Conservation (phyloP, 2,113 vertebrate genomes). For the Toxostoma redivivum region DNA sequence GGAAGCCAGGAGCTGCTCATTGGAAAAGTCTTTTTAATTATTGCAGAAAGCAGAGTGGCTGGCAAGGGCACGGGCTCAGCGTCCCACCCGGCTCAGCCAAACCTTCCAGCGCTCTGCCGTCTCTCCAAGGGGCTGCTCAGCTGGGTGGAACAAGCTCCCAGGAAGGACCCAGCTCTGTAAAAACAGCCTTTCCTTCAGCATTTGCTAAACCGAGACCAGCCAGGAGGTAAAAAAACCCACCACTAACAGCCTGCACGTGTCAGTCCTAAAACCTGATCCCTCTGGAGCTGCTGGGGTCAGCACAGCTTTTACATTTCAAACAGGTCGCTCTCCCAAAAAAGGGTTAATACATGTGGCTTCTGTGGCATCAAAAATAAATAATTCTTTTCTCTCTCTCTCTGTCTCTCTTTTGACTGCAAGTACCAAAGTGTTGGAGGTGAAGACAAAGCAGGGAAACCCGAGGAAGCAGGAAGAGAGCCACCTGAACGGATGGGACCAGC, state of each 20-base stretch:
- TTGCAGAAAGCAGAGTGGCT: background rate
- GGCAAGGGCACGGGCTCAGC: background rate
- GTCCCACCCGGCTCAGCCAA: background rate
- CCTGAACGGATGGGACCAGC: conserved; percentile 69
- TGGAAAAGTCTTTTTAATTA: conserved; percentile 29
- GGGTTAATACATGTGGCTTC: conserved; percentile 55
- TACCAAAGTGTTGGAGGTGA: conserved; percentile 62
- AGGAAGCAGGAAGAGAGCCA: conserved; percentile 38
- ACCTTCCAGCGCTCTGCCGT: background rate
- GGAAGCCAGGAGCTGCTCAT: background rate
- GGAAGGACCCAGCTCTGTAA: background rate
- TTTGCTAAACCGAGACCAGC: background rate
- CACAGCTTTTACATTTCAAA: background rate
- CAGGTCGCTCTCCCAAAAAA: background rate
- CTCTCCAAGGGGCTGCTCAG: background rate
- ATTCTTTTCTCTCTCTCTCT: background rate
- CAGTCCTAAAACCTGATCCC: background rate
- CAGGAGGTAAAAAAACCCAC: background rate
- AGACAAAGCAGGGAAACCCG: conserved; percentile 56
- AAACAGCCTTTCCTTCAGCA: background rate
- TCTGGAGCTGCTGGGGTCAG: background rate
- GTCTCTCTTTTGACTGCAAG: conserved; percentile 49
- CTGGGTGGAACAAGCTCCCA: background rate
- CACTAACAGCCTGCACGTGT: background rate
- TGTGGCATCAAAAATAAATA: conserved; percentile 73